Conservation (phyloP, 2,797 vertebrate genomes). For the Esox lucius region DNA sequence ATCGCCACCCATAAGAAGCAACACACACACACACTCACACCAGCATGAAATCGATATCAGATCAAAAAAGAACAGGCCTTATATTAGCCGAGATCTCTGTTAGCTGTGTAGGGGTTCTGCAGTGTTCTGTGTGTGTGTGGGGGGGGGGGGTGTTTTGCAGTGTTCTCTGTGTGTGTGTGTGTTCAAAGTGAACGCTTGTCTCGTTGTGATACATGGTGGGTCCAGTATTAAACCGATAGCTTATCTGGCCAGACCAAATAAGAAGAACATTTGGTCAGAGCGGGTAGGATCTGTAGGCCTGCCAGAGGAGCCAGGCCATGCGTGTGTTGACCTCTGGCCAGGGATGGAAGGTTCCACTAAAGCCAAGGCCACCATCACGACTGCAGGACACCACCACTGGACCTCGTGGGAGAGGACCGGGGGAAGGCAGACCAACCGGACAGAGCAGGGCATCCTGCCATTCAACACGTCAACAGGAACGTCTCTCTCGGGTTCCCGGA, state of each 20-base stretch:
- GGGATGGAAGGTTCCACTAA: not conserved
- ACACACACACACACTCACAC: not conserved
- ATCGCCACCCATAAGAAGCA: not conserved
- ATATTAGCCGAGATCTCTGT: not conserved
- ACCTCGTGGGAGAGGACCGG: not conserved
- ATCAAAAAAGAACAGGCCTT: not conserved
- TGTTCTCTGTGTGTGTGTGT: not conserved
- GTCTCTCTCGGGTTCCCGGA: not conserved
- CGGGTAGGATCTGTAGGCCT: constrained; percentile 24
- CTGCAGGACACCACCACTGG: not conserved
- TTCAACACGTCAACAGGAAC: not conserved
- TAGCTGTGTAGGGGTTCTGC: not conserved
- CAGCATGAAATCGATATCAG: constrained; percentile 14
- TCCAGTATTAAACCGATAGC: constrained; percentile 50
- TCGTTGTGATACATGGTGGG: constrained; percentile 32
- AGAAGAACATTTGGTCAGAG: constrained; percentile 47
- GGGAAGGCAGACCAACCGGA: not conserved
- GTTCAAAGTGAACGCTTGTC: not conserved
- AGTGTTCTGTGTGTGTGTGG: not conserved
- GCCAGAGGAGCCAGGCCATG: not conserved
- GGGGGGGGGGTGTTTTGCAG: not conserved
- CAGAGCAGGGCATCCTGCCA: not conserved
- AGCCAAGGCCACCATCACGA: not conserved
- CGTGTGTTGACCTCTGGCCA: constrained; percentile 27
- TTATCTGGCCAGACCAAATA: constrained; percentile 53